Evolutionary conservation across 1,140 invertebrate species (phyloP), one percentile per base, ranked within the genome.

Genomic region (Eriosoma lanigerum): DNA sequence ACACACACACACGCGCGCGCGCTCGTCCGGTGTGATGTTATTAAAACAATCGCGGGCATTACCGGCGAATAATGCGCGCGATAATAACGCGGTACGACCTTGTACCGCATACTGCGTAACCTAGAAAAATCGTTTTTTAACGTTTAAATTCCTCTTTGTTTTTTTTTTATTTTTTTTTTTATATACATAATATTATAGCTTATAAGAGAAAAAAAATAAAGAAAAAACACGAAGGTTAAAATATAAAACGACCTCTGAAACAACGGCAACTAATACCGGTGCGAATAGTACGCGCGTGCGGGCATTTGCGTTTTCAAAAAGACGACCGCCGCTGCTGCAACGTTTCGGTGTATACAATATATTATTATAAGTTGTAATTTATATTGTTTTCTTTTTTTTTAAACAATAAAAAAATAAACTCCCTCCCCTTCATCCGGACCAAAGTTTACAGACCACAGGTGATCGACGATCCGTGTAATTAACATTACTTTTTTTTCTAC

Each of bases 391-490:
- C 26, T 68, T 68, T 38, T 26, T 0, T 13, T 68, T n/a, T 21
- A 38, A 38, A 48, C 4, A 38, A 38, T 38, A 38, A 68, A 48
- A 68, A 68, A 21, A 66, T 46, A 24, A 68, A 68, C 66, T 56
- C 52, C 15, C 32, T n/a, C 21, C 44, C 15, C 4, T 15, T 24
- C 68, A n/a, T 44, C 15, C 21, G 8, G 8, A 9, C 24, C 68
- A 0, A 29, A 52, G 50, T 72, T 72, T 32, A 72, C 26, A 24
- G 66, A 24, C 46, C 68, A 29, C 48, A n/a, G 24, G 68, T 72
- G 68, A 72, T 72, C 68, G 68, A 29, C 46, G 68, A 26, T 52
- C 46, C 68, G 68, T 72, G 68, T 72, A 72, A 72, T 72, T 72
- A 72, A 72, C 68, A 29, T 72, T 29, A 72, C 24, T 52, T 19